Conservation (phyloP, 2,888 invertebrate genomes). For the Neuroscelio doddi region DNA sequence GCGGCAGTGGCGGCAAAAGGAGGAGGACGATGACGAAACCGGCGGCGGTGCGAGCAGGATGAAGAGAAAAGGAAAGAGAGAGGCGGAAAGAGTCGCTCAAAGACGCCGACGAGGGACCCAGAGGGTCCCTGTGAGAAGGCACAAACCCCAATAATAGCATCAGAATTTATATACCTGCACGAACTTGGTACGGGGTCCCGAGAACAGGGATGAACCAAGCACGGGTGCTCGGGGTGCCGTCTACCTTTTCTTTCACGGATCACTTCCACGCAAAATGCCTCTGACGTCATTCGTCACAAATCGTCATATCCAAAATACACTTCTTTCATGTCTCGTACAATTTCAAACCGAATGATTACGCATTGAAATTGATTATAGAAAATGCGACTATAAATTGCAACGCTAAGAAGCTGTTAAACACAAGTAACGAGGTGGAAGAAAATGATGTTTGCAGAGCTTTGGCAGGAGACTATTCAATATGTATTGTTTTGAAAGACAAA, state of each 20-base stretch:
- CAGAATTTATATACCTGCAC: conserved; percentile 72
- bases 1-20: conserved; percentile 65
- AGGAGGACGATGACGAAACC: conserved; percentile 60
- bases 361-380: too few species aligned
- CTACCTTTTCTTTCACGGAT: conserved; percentile 9
- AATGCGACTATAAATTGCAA: too few species aligned
- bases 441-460: too few species aligned
- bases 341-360: too few species aligned
- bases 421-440: too few species aligned
- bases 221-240: conserved; percentile 37
- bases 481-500: conserved; percentile 30
- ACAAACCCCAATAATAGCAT: conserved; percentile 71
- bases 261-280: background rate
- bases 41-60: conserved; percentile 32
- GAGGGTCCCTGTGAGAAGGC: conserved; percentile 56
- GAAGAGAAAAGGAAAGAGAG: conserved; percentile 39
- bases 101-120: conserved; percentile 41
- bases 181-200: conserved; percentile 56
- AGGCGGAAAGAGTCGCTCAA: conserved; percentile 51
- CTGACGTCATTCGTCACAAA: background rate
- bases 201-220: conserved; percentile 51
- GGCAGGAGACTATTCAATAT: conserved; percentile 28
- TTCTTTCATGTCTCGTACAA: too few species aligned
- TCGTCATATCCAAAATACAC: too few species aligned
- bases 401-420: too few species aligned